A percentile compares a stretch with the other conserved stretches of the same genome.
phyloP scores from a whole-genome alignment of 2,113 vertebrate genomes.

The Nycticorax nycticorax region DNA sequence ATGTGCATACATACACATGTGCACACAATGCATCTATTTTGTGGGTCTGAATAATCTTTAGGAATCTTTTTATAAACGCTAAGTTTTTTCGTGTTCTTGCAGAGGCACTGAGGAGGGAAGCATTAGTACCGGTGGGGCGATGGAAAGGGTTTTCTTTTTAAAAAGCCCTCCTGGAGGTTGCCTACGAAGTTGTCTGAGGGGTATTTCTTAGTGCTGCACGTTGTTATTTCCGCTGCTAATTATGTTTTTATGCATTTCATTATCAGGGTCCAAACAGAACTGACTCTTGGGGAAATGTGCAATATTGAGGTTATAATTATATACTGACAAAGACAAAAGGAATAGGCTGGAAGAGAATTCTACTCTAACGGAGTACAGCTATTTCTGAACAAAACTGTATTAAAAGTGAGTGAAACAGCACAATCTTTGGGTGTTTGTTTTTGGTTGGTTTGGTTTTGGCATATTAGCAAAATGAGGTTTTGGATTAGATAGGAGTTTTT shows the following conservation, averaged over 20 bases:
- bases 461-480: slow-evolving; percentile 36
- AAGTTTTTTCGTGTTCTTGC: not conserved
- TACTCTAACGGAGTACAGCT: slow-evolving; percentile 43
- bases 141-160: slow-evolving; percentile 16
- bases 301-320: slow-evolving; percentile 55
- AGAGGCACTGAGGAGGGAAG: slow-evolving; percentile 20
- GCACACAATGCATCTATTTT: not conserved
- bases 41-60: not conserved
- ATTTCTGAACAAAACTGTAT: slow-evolving; percentile 72
- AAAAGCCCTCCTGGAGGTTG: not conserved
- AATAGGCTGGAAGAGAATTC: slow-evolving; percentile 46
- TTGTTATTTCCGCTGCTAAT: slow-evolving; percentile 75
- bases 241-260: slow-evolving; percentile 75
- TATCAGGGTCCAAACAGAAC: slow-evolving; percentile 79
- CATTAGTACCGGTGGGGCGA: not conserved
- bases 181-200: not conserved
- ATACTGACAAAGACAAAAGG: slow-evolving; percentile 35
- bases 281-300: slow-evolving; percentile 71
- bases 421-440: slow-evolving; percentile 35
- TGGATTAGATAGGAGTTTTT: slow-evolving; percentile 63
- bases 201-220: slow-evolving; percentile 57
- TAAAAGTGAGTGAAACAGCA: slow-evolving; percentile 42
- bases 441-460: slow-evolving; percentile 15
- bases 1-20: not conserved
- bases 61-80: not conserved